Evolutionary conservation across 2,113 vertebrate species (phyloP).

Genomic region (Ailurus styani): DNA sequence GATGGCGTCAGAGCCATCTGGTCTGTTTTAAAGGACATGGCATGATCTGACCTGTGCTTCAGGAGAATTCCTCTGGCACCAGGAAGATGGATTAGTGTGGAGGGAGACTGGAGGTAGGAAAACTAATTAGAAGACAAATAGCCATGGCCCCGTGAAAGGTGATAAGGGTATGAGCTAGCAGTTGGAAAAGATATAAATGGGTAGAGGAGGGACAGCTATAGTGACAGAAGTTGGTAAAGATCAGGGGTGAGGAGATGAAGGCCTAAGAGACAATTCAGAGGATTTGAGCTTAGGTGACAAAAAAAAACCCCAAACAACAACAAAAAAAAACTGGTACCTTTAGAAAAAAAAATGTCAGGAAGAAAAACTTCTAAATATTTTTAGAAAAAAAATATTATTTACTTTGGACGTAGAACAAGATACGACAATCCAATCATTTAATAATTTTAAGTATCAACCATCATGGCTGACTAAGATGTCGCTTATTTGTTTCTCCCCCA

Average conservation of each 20-base stretch:
- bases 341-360: not conserved
- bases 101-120: not conserved
- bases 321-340: not conserved
- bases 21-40: constrained; percentile 7
- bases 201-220: not conserved
- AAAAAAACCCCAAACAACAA: not conserved
- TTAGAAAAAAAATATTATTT: not conserved
- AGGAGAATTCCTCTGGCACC: not conserved
- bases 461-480: not conserved
- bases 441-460: not conserved
- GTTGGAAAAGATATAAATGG: not conserved
- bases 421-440: not conserved
- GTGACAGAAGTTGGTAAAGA: not conserved
- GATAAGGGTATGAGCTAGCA: not conserved
- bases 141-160: not conserved
- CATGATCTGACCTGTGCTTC: not conserved
- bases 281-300: not conserved
- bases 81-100: not conserved
- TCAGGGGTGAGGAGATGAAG: not conserved
- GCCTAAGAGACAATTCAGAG: not conserved
- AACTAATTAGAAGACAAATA: constrained; percentile 17
- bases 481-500: not conserved
- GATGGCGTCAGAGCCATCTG: constrained; percentile 33
- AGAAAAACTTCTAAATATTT: not conserved
- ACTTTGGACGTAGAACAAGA: not conserved